A percentile compares a stretch with the other conserved stretches of the same genome.
These are phyloP conservation scores for Marisa cornuarietis DNA, from an alignment of 1,140 invertebrate species.

Conservation along the genomic window DNA sequence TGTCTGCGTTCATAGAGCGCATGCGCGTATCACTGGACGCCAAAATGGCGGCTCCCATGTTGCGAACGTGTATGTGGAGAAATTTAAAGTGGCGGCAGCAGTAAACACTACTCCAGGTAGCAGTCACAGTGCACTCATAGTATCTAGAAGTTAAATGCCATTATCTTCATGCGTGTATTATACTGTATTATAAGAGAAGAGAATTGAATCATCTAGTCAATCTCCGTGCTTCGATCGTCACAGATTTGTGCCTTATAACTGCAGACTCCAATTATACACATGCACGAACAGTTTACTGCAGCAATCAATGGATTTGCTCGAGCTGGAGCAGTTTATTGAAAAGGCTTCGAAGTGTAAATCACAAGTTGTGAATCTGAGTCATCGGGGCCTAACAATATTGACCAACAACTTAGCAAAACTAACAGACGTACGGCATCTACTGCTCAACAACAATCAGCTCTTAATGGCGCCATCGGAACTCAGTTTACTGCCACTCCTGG, in stretches of 20 bases:
- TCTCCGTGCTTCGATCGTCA: not conserved
- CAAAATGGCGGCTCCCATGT: conserved; percentile 6
- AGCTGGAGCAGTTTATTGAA: conserved; percentile 46
- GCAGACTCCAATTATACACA: not conserved
- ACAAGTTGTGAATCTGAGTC: conserved; percentile 51
- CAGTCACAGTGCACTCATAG: not conserved
- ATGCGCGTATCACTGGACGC: conserved; percentile 16
- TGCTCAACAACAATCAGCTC: conserved; percentile 58
- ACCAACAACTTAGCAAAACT: conserved; percentile 44
- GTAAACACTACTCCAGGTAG: not conserved
- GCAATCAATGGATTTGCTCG: conserved; percentile 43
- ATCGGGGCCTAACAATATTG: conserved; percentile 50
- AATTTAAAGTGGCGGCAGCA: not conserved
- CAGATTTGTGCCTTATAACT: no score
- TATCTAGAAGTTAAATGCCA: not conserved
- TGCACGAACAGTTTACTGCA: not conserved
- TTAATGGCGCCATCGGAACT: conserved; percentile 61
- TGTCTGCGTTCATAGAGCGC: conserved; percentile 3
- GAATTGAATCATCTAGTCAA: not conserved
- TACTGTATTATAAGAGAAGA: not conserved
- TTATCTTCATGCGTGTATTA: not conserved
- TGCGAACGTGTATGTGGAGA: not conserved
- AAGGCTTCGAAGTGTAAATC: conserved; percentile 34
- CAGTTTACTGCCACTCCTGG: conserved; percentile 38
- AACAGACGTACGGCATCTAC: conserved; percentile 35